Base-by-base conservation (phyloP, 2,888 invertebrate species). In the Molorchus minor region DNA sequence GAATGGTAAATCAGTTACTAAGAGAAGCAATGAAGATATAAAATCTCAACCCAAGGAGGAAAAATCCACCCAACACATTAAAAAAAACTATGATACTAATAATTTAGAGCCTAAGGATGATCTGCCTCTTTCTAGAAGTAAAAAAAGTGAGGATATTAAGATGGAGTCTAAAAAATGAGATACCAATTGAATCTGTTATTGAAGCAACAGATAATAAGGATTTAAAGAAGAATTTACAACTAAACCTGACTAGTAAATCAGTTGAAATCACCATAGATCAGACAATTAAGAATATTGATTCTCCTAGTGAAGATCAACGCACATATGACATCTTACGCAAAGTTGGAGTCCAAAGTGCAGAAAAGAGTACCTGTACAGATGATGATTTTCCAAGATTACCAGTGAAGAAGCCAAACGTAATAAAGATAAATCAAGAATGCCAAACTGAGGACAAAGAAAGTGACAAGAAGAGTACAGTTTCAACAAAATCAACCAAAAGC, bases 271-370 rank as follows among this genome's bases (percentile, higher is more conserved):
- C 43, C 25, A 1, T 20, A 3, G 30, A 29, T 16, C 30, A 35
- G 16, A 35, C 21, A 3, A 44, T 58, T 3, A 62, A 71, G 49
- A 64, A 74, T 46, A 65, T 78, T 15, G 77, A 80, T 68, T 80
- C 80, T n/a, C 81, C 81, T 0, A 81, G 80, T 64, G 81, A 81
- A 66, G 81, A 81, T 65, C 80, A 81, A 62, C 76, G 74, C 68
- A 80, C 80, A 4, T 81, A 80, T 47, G 80, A 81, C 64, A 78
- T 75, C 10, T 64, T 80, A 13, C 70, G 80, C 12, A 80, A 79
- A 66, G 68, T 77, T 25, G 79, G 78, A 0, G 80, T 81, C 12
- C 71, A 76, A 64, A 79, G 77, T 67, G 75, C 77, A 13, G 80
- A 81, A 59, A 81, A 81, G 65, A 72, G 80, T 51, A 80, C 80